phyloP scores from a whole-genome alignment of 2,113 vertebrate species.

The Platysteira castanea region DNA sequence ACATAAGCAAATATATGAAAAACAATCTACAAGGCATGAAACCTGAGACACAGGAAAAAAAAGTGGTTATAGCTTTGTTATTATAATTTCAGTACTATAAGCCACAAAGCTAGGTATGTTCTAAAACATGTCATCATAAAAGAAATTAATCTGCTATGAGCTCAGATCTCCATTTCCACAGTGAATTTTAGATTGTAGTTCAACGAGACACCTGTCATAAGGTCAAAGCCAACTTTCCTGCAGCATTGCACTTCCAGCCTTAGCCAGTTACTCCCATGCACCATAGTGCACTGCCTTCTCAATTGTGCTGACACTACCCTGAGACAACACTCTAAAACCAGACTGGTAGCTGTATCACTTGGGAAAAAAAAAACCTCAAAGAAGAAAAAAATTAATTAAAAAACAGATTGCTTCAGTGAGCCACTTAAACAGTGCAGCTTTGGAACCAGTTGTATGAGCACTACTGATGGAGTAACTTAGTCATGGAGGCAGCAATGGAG shows the following conservation, averaged over 20 bases:
- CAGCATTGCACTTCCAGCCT: background rate
- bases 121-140: background rate
- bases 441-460: background rate
- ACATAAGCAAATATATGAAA: background rate
- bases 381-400: background rate
- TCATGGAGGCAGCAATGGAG: background rate
- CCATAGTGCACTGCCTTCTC: background rate
- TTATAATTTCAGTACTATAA: background rate
- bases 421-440: background rate
- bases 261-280: background rate
- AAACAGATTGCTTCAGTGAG: background rate
- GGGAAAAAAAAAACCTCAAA: background rate
- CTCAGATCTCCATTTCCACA: background rate
- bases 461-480: background rate
- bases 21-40: background rate
- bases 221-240: background rate
- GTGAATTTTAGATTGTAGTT: background rate
- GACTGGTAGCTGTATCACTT: background rate
- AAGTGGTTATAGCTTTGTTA: background rate
- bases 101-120: background rate
- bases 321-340: background rate
- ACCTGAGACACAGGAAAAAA: background rate
- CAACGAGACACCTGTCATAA: background rate
- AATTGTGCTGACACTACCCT: background rate
- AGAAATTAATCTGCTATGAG: background rate